Conservation (phyloP, 2,797 vertebrate genomes). For the Malacoraja senta region DNA sequence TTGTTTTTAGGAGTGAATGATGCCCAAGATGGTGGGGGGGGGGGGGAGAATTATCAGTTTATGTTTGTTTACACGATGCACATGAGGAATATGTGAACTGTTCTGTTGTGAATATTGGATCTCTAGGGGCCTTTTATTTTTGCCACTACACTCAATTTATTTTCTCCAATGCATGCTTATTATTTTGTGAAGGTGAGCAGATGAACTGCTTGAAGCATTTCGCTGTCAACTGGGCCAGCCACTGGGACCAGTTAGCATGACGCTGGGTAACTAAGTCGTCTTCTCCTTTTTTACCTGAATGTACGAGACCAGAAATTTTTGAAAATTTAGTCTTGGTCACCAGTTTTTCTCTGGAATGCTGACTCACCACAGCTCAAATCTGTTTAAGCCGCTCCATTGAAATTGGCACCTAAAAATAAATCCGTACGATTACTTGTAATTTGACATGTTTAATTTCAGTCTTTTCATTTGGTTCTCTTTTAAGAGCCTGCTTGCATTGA, state of each 20-base stretch:
- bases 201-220: neutral
- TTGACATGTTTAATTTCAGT: no score
- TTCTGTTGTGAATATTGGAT: neutral
- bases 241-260: neutral
- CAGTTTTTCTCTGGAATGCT: no score
- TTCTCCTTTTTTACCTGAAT: neutral
- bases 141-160: neutral
- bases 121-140: constrained; percentile 1
- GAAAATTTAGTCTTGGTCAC: no score
- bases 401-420: no score
- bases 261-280: neutral
- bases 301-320: neutral
- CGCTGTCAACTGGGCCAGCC: neutral
- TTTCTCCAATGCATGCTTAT: neutral
- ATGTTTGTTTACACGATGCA: neutral
- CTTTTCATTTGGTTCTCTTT: no score
- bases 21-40: neutral
- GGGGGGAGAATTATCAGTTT: no score
- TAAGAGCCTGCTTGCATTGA: no score
- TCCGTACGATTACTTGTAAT: no score
- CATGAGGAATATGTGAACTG: neutral
- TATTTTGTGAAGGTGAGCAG: neutral
- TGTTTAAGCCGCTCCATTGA: no score
- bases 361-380: no score
- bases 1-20: neutral